Evolutionary conservation across 64 coral and sea anemone genomes (phyloP), one percentile per base, ranked within the genome.

Genomic region (Exaiptasia diaphana): DNA sequence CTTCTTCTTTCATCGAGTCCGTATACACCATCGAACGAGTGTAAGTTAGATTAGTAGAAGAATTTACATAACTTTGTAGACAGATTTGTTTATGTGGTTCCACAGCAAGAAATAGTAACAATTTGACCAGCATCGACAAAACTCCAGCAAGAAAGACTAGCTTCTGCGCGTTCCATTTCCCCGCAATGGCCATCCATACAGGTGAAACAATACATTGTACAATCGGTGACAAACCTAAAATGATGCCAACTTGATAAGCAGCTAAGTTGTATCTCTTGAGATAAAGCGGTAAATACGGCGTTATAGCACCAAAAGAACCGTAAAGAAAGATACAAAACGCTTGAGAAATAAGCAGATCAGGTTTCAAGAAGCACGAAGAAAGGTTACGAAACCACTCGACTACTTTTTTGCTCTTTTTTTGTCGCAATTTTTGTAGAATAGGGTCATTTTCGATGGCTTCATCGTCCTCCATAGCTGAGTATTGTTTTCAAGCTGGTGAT

Each of bases 201-300:
- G 91, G 91, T 4, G 86, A 78, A 39, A 86, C 87, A 24, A 88
- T 40, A 53, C 75, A 89, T 17, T 89, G 86, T 13, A 95, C 57
- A 3, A 95, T 35, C 0, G 91, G 91, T 26, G 85, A 44, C 27
- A 95, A 39, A 12, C 91, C 91, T 4, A 83, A 61, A 13, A 95
- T 79, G 20, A 95, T 74, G 22, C 91, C 86, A 1, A 72, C 91
- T 10, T 89, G 75, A 31, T 75, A 55, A 3, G 91, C 72, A 21
- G 82, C 68, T 25, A 95, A 82, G 5, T 81, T 81, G 37, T 89
- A 60, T 46, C 90, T 85, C 38, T 95, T 95, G 21, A 95, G 90
- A 58, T 95, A 90, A 27, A 95, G 36, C 20, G 91, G 63, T 40
- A 95, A 69, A 71, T 85, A 95, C 18, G 91, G 91, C 23, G 82